phyloP scores from a whole-genome alignment of 2,797 vertebrate species.

The Cyprinodon diabolis region DNA sequence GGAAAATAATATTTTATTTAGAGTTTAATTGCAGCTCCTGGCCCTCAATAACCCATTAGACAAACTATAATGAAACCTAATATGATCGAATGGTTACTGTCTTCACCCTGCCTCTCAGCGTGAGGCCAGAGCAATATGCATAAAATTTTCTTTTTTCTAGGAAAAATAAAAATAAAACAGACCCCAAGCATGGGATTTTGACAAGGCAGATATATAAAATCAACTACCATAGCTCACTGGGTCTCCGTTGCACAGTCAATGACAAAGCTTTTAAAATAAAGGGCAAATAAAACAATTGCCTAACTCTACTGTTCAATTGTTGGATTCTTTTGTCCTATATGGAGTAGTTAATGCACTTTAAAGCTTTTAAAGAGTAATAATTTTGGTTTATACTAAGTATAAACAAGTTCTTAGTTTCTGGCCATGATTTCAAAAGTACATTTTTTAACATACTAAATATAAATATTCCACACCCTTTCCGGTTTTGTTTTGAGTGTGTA shows the following conservation, averaged over 20 bases:
- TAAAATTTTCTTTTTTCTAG: conserved; percentile 30
- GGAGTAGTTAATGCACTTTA: background rate
- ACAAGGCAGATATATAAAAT: conserved; percentile 31
- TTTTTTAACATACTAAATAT: background rate
- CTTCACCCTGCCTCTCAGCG: conserved; percentile 47
- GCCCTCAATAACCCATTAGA: conserved; percentile 71
- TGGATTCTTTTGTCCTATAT: background rate
- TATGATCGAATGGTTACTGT: conserved; percentile 74
- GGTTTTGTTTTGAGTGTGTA: background rate
- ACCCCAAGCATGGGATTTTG: conserved; percentile 4
- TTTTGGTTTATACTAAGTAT: background rate
- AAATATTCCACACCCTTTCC: background rate
- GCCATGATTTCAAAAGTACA: background rate
- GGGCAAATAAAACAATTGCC: no score
- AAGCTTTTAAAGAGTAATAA: background rate
- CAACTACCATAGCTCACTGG: background rate
- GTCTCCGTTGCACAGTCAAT: background rate
- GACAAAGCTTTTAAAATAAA: background rate
- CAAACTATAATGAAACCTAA: conserved; percentile 72
- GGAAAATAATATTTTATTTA: conserved; percentile 79
- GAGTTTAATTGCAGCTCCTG: conserved; percentile 79
- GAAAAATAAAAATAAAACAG: conserved; percentile 15
- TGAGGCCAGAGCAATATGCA: conserved; percentile 49
- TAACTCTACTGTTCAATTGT: background rate
- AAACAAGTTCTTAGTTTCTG: background rate